Evolutionary conservation across 2,888 invertebrate species (phyloP).

Genomic region (Neoscelio sp.): DNA sequence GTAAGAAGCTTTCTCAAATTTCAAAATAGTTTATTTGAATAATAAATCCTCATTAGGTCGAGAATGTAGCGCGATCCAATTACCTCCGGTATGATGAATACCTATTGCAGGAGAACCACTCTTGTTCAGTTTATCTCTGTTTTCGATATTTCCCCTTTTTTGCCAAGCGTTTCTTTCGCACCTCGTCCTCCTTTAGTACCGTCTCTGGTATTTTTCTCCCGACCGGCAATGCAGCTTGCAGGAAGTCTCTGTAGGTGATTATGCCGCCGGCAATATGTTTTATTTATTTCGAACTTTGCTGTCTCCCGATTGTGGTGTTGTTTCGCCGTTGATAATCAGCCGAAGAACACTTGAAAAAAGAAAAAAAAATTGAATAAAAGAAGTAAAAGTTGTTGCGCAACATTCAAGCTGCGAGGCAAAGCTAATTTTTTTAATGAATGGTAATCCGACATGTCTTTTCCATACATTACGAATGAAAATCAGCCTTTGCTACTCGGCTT

Average conservation of each 20-base stretch:
- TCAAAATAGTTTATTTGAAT: constrained; percentile 70
- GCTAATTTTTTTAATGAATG: constrained; percentile 63
- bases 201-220: constrained; percentile 59
- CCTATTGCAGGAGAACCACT: constrained; percentile 72
- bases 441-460: constrained; percentile 57
- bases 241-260: constrained; percentile 60
- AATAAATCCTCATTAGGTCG: constrained; percentile 78
- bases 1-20: constrained; percentile 55
- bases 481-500: constrained; percentile 30
- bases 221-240: constrained; percentile 25
- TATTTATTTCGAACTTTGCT: constrained; percentile 69
- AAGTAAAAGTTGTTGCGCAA: constrained; percentile 29
- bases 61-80: constrained; percentile 76
- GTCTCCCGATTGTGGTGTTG: constrained; percentile 60
- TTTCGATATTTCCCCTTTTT: constrained; percentile 35
- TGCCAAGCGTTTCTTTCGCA: constrained; percentile 19
- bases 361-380: constrained; percentile 22
- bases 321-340: constrained; percentile 62
- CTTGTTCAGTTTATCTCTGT: constrained; percentile 36
- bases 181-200: constrained; percentile 30
- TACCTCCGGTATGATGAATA: constrained; percentile 77
- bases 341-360: constrained; percentile 8
- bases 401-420: constrained; percentile 45
- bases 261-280: constrained; percentile 70
- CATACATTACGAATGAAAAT: constrained; percentile 49